Evolutionary conservation across 2,797 vertebrate genomes (phyloP).

Genomic region (Spondyliosoma cantharus): DNA sequence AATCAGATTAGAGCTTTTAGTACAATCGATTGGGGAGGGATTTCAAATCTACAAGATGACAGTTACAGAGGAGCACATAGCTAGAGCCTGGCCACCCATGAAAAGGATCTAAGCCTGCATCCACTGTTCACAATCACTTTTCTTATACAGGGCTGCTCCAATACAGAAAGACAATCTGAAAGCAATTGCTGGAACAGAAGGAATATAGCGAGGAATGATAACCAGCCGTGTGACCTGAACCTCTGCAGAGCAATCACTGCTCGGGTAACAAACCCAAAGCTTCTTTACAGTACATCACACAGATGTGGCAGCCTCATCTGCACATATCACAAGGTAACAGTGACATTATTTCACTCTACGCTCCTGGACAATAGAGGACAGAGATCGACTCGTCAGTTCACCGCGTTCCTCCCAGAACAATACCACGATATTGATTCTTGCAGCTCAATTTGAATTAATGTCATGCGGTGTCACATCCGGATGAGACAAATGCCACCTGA

Average conservation of each 20-base stretch:
- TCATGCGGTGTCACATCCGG: conserved; percentile 51
- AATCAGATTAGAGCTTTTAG: conserved; percentile 90
- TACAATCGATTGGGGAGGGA: conserved; percentile 81
- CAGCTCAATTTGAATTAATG: conserved; percentile 60
- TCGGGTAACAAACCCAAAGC: conserved; percentile 34
- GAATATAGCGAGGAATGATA: conserved; percentile 55
- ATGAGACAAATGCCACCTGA: conserved; percentile 66
- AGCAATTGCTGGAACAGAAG: conserved; percentile 61
- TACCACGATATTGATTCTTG: conserved; percentile 51
- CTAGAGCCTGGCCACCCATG: conserved; percentile 62
- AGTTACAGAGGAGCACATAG: conserved; percentile 67
- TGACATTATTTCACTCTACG: conserved; percentile 30
- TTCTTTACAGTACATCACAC: conserved; percentile 38
- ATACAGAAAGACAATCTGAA: conserved; percentile 53
- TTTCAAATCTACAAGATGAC: conserved; percentile 84
- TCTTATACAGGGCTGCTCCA: conserved; percentile 33
- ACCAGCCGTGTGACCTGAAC: conserved; percentile 43
- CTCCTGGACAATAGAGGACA: conserved; percentile 37
- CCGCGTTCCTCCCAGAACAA: conserved; percentile 47
- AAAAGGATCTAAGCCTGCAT: conserved; percentile 59
- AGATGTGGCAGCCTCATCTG: conserved; percentile 51
- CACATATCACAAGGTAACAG: conserved; percentile 25
- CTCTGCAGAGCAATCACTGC: conserved; percentile 15
- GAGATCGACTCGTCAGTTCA: conserved; percentile 57
- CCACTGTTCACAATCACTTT: conserved; percentile 56